Conservation (phyloP, 2,113 vertebrate species). For the Pipa parva region DNA sequence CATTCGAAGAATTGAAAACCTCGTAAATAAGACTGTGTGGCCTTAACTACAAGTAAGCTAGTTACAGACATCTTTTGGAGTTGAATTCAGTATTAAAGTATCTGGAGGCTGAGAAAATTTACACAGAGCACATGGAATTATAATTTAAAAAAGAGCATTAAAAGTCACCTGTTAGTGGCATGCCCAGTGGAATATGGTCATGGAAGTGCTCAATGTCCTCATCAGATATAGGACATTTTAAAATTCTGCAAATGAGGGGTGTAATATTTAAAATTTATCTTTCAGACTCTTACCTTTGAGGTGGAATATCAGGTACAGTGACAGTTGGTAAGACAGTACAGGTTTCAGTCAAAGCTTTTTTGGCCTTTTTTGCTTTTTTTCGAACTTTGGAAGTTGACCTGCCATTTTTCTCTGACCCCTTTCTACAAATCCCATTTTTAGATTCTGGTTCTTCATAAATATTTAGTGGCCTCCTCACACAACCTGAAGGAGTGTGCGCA, state of each 20-base stretch:
- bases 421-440: constrained; percentile 82
- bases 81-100: no score
- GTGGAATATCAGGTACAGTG: constrained; percentile 79
- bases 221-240: no score
- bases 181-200: no score
- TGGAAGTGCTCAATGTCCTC: no score
- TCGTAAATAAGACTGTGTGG: no score
- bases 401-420: constrained; percentile 63
- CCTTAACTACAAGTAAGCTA: no score
- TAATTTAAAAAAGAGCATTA: no score
- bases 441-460: constrained; percentile 82
- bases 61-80: no score
- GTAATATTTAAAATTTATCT: background rate
- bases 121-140: no score
- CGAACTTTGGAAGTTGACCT: constrained; percentile 75
- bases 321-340: constrained; percentile 68
- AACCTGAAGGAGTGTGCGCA: constrained; percentile 85
- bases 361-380: constrained; percentile 82
- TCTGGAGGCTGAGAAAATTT: no score
- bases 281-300: constrained; percentile 76
- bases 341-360: constrained; percentile 71
- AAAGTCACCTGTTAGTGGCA: no score
- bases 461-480: constrained; percentile 76
- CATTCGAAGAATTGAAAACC: no score
- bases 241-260: background rate